A percentile compares a stretch with the other conserved stretches of the same genome.
Conservation (phyloP, 2,888 invertebrate genomes). For the Osmoderma eremita region DNA sequence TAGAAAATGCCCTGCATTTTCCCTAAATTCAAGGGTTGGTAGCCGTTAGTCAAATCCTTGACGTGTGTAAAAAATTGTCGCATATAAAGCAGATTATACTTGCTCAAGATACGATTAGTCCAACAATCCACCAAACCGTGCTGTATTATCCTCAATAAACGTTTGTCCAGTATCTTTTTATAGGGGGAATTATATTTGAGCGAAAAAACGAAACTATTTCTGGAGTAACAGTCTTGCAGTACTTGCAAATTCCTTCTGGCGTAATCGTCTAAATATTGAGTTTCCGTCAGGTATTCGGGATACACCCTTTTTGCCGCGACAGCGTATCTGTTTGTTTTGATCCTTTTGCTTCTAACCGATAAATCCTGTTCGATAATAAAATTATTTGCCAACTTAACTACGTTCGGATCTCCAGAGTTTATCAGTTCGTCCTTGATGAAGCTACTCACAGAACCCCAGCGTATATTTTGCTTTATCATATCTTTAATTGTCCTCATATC, state of each 20-base stretch:
- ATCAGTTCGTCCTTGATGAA: background rate
- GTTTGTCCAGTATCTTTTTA: constrained; percentile 45
- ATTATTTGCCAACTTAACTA: background rate
- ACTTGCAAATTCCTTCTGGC: constrained; percentile 45
- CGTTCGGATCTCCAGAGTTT: background rate
- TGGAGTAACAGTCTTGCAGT: constrained; percentile 49
- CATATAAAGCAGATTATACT: constrained; percentile 3
- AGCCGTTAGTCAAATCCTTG: background rate
- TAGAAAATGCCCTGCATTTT: constrained; percentile 15
- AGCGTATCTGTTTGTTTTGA: constrained; percentile 36
- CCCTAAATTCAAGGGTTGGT: background rate
- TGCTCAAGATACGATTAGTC: constrained; percentile 23
- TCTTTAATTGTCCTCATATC: constrained; percentile 44
- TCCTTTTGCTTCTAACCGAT: constrained; percentile 10
- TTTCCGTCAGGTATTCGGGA: constrained; percentile 49
- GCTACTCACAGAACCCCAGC: constrained; percentile 39
- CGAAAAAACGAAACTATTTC: constrained; percentile 48
- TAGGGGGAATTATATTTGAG: constrained; percentile 51
- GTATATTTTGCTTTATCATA: constrained; percentile 43
- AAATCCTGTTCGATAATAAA: constrained; percentile 5
- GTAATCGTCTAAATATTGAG: constrained; percentile 45
- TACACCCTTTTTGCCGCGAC: constrained; percentile 47
- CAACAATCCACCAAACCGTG: constrained; percentile 48
- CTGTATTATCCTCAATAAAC: constrained; percentile 45
- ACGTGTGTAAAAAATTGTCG: background rate